phyloP scores from a whole-genome alignment of 2,888 invertebrate species.

The Alcis repandata region DNA sequence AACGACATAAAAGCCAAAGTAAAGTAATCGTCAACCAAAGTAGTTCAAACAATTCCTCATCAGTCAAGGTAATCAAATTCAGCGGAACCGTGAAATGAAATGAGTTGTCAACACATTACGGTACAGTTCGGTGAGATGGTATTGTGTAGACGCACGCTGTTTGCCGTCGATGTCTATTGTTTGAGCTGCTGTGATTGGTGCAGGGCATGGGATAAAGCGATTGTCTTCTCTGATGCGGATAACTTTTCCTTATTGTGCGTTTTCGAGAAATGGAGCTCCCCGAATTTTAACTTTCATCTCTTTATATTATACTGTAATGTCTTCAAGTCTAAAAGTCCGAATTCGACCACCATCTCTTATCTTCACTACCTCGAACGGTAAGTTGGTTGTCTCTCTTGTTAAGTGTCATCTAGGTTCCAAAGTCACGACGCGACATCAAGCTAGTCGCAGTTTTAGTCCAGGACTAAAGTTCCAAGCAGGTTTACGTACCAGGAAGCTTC shows the following conservation, averaged over 20 bases:
- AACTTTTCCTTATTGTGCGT: background rate
- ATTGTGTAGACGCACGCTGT: slow-evolving; percentile 52
- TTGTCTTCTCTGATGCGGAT: background rate
- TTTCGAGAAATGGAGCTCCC: no score
- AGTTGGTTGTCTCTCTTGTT: no score
- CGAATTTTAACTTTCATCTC: no score
- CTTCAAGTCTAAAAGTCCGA: no score
- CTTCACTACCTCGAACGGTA: no score
- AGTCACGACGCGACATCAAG: no score
- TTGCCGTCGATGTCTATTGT: slow-evolving; percentile 50
- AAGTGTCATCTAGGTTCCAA: no score
- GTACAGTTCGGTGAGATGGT: slow-evolving; percentile 44
- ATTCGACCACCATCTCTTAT: no score
- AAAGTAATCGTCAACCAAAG: slow-evolving; percentile 7
- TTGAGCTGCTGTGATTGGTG: slow-evolving; percentile 40
- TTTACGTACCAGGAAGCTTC: no score
- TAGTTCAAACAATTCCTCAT: slow-evolving; percentile 26
- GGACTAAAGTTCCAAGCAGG: no score
- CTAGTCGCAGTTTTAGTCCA: no score
- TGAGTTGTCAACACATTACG: slow-evolving; percentile 52
- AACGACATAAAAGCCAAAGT: background rate
- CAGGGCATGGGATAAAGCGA: slow-evolving; percentile 33
- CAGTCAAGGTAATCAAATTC: slow-evolving; percentile 27
- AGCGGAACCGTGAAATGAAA: slow-evolving; percentile 31
- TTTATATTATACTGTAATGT: no score